Percentiles rank a stretch among this genome's conserved stretches.
Evolutionary conservation across 2,888 invertebrate genomes (phyloP).

Genomic region (Nudaria mundana): DNA sequence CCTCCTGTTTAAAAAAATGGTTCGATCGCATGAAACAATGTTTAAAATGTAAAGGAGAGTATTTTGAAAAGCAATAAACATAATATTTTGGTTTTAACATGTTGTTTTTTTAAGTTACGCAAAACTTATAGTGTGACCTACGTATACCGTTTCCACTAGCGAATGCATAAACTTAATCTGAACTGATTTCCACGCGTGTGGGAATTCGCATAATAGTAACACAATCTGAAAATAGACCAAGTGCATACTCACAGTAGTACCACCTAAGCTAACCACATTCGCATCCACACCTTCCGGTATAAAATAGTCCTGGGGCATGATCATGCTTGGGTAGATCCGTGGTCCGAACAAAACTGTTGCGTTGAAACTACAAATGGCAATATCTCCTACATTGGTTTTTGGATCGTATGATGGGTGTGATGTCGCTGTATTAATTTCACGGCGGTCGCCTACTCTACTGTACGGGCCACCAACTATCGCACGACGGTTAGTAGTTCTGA

Average conservation of each 20-base stretch:
- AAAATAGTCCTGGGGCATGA: background rate
- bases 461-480: background rate
- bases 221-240: too few relatives aligned
- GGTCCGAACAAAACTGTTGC: background rate
- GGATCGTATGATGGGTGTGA: background rate
- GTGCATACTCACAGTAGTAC: conserved; percentile 1
- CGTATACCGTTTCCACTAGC: too few relatives aligned
- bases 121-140: too few relatives aligned
- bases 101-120: too few relatives aligned
- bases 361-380: background rate
- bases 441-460: background rate
- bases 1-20: too few relatives aligned
- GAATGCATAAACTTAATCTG: too few relatives aligned
- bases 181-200: too few relatives aligned
- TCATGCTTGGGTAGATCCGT: background rate
- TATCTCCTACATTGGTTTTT: background rate
- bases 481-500: background rate
- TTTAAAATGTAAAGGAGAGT: too few relatives aligned
- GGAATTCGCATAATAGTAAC: too few relatives aligned
- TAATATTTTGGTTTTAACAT: too few relatives aligned
- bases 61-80: too few relatives aligned
- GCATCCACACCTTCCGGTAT: background rate
- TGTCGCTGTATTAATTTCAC: background rate
- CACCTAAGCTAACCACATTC: background rate
- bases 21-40: too few relatives aligned